Evolutionary conservation across 30 jellyfish, hydroid and myxozoan species (phyloP), one percentile per base, ranked within the genome.

Genomic region (Aurelia aurita): DNA sequence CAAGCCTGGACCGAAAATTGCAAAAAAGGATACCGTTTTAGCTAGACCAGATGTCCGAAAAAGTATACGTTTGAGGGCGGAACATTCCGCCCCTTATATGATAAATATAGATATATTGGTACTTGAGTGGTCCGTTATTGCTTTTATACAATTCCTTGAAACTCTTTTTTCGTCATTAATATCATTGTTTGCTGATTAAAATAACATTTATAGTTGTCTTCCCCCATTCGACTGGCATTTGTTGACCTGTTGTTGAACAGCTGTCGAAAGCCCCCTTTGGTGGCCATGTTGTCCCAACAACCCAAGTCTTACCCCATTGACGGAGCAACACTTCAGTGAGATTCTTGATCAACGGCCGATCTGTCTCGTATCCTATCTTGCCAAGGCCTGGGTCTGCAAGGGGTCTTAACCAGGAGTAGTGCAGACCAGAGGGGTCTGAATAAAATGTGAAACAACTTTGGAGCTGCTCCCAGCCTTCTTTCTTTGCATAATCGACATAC

Each of bases 331-430:
- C 86, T 62, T 68, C 68, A 2, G 87, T 68, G 13, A 69, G 93
- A 44, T 49, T 35, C 61, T 82, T 69, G 16, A 69, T 49, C 69
- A 69, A 9, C 61, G 87, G 86, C 34, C 93, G 67, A 22, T 69
- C 93, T 25, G 62, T 35, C 78, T 68, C 93, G 21, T 47, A 51
- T 28, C 79, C 77, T 46, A 82, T 59, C 25, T 82, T 82, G 7
- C 93, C 93, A 11, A 39, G 54, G 35, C 79, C 79, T 55, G 93
- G 87, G 31, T 68, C 29, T 16, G 80, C 86, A 27, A 82, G 68
- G n/a, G 86, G 85, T 46, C 93, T 69, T 9, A 68, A 87, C 93
- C 93, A 82, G 23, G 93, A 68, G 44, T 68, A 82, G 55, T 82
- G 93, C 71, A n/a, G 20, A 21, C 86, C 87, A 43, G 80, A 55